phyloP scores from a whole-genome alignment of 2,888 invertebrate species.

The Sclerodermus sp. region DNA sequence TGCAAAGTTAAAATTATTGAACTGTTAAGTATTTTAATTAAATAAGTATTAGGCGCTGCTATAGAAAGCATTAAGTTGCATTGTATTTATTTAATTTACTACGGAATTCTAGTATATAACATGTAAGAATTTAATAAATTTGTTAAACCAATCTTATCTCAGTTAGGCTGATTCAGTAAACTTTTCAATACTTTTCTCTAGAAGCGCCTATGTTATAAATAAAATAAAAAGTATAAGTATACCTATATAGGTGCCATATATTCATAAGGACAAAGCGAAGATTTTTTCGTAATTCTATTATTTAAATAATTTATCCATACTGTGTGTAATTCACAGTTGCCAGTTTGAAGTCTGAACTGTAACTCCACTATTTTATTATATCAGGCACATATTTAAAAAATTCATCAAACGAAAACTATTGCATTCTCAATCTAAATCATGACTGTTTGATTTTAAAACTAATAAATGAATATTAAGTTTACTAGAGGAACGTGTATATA shows the following conservation, averaged over 20 bases:
- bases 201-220: too few relatives aligned
- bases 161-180: too few relatives aligned
- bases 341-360: slow-evolving; percentile 18
- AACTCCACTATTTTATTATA: background rate
- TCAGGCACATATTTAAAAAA: too few relatives aligned
- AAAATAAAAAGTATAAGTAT: too few relatives aligned
- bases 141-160: too few relatives aligned
- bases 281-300: slow-evolving; percentile 38
- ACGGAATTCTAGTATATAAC: too few relatives aligned
- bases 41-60: slow-evolving; percentile 16
- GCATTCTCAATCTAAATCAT: too few relatives aligned
- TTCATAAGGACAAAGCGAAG: slow-evolving; percentile 25
- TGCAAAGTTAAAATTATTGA: slow-evolving; percentile 32
- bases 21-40: slow-evolving; percentile 36
- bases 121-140: too few relatives aligned
- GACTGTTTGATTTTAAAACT: too few relatives aligned
- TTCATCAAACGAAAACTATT: too few relatives aligned
- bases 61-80: background rate
- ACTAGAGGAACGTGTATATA: background rate
- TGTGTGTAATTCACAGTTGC: slow-evolving; percentile 47
- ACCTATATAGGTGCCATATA: slow-evolving; percentile 18
- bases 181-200: too few relatives aligned
- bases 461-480: slow-evolving; percentile 6
- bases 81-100: too few relatives aligned
- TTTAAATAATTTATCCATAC: slow-evolving; percentile 46